These are phyloP conservation scores for Syngnathus typhle DNA, from an alignment of 2,113 vertebrate species.

Conservation along the genomic window DNA sequence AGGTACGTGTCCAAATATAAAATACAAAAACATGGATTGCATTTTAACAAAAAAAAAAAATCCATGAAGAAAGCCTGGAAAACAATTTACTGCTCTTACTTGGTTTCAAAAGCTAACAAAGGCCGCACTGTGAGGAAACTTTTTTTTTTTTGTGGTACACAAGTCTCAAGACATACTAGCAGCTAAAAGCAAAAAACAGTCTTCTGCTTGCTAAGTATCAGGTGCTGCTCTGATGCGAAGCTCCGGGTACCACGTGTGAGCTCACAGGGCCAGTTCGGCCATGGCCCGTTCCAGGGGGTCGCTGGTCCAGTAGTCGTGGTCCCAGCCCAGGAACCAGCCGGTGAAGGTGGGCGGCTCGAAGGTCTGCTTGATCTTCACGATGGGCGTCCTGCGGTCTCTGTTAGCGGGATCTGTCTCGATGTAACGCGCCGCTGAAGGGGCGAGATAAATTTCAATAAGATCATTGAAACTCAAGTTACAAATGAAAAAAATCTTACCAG, in stretches of 20 bases:
- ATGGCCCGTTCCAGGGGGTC: slow-evolving; percentile 86
- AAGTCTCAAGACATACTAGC: slow-evolving; percentile 1
- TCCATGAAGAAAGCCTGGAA: slow-evolving; percentile 11
- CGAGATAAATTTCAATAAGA: background rate
- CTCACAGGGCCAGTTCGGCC: slow-evolving; percentile 82
- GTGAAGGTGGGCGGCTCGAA: slow-evolving; percentile 91
- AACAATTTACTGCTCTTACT: slow-evolving; percentile 24
- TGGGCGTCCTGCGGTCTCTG: slow-evolving; percentile 80
- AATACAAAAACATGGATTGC: slow-evolving; percentile 1
- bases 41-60: slow-evolving; percentile 42
- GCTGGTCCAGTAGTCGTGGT: slow-evolving; percentile 84
- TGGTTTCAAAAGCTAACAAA: slow-evolving; percentile 19
- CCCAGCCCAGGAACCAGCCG: slow-evolving; percentile 98
- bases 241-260: background rate
- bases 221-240: background rate
- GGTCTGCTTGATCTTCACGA: slow-evolving; percentile 83
- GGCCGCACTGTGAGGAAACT: background rate
- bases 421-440: slow-evolving; percentile 80
- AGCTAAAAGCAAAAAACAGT: slow-evolving; percentile 25
- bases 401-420: slow-evolving; percentile 87
- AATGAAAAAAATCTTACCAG: slow-evolving; percentile 71
- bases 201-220: slow-evolving; percentile 28
- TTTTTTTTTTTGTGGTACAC: background rate
- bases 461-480: too few relatives aligned
- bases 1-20: slow-evolving; percentile 22